Evolutionary conservation across 53 echinoderm and acorn worm species (phyloP).

Genomic region (Antedon mediterranea): DNA sequence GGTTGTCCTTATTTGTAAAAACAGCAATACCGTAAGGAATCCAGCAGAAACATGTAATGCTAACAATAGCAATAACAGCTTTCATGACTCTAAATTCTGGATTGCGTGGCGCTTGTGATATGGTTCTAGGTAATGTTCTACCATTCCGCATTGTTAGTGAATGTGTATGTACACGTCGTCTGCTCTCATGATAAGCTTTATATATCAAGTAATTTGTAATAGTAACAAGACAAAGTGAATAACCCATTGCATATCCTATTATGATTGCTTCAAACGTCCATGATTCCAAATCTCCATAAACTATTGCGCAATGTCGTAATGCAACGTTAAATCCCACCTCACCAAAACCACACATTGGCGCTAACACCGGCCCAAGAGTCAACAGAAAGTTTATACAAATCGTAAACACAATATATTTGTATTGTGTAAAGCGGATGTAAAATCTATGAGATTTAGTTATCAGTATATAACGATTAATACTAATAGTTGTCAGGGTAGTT

Average conservation of each 20-base stretch:
- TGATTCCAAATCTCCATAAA: neutral
- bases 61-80: neutral
- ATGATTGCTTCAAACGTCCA: neutral
- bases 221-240: neutral
- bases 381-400: neutral
- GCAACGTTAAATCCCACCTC: neutral
- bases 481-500: neutral
- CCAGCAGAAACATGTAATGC: neutral
- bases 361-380: neutral
- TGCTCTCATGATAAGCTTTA: neutral
- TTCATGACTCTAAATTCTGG: neutral
- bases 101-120: neutral
- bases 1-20: neutral
- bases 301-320: neutral
- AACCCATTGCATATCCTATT: neutral
- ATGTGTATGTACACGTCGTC: neutral
- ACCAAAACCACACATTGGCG: neutral
- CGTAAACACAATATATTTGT: neutral
- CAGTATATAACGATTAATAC: neutral
- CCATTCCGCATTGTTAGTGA: neutral
- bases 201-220: neutral
- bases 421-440: neutral
- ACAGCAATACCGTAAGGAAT: neutral
- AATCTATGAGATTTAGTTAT: neutral
- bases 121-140: neutral